These are phyloP conservation scores for Montipora cactus DNA, from an alignment of 64 coral and sea anemone genomes.

Conservation along the genomic window DNA sequence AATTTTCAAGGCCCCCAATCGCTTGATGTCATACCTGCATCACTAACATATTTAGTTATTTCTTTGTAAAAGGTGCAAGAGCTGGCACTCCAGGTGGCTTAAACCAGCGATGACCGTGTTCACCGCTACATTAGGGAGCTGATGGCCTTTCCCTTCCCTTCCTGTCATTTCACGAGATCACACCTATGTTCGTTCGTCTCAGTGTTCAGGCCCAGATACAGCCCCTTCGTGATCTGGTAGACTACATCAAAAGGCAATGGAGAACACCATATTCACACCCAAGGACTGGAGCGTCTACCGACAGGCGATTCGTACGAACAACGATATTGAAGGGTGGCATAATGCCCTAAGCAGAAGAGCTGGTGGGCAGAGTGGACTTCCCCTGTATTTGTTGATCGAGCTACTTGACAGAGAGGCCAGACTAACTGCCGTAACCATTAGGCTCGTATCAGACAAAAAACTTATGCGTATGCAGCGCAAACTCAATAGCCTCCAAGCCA, in stretches of 20 bases:
- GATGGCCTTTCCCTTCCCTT: slow-evolving; percentile 45
- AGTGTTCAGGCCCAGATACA: not conserved
- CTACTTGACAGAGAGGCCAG: slow-evolving; percentile 19
- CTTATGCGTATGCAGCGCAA: slow-evolving; percentile 5
- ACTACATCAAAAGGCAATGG: slow-evolving; percentile 14
- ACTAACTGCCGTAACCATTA: not conserved
- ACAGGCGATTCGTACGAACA: slow-evolving; percentile 52
- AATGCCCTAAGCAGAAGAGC: slow-evolving; percentile 3
- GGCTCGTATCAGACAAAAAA: not conserved
- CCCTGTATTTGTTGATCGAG: slow-evolving; percentile 42
- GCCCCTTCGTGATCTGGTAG: not conserved
- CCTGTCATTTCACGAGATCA: slow-evolving; percentile 3
- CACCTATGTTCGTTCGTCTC: slow-evolving; percentile 4
- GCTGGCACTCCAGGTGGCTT: slow-evolving; percentile 29
- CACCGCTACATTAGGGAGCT: slow-evolving; percentile 18
- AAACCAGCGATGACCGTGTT: not conserved
- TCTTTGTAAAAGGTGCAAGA: slow-evolving; percentile 1
- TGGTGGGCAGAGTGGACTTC: not conserved
- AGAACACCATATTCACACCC: slow-evolving; percentile 3
- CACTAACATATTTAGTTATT: too few relatives aligned
- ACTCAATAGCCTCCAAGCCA: slow-evolving; percentile 11
- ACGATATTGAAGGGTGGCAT: slow-evolving; percentile 19
- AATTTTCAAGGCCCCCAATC: too few relatives aligned
- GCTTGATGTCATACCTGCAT: too few relatives aligned
- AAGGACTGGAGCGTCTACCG: slow-evolving; percentile 4